A percentile compares a stretch with the other conserved stretches of the same genome.
These are phyloP conservation scores for Synaphobranchus kaupii DNA, from an alignment of 2,797 vertebrate species.

Conservation along the genomic window DNA sequence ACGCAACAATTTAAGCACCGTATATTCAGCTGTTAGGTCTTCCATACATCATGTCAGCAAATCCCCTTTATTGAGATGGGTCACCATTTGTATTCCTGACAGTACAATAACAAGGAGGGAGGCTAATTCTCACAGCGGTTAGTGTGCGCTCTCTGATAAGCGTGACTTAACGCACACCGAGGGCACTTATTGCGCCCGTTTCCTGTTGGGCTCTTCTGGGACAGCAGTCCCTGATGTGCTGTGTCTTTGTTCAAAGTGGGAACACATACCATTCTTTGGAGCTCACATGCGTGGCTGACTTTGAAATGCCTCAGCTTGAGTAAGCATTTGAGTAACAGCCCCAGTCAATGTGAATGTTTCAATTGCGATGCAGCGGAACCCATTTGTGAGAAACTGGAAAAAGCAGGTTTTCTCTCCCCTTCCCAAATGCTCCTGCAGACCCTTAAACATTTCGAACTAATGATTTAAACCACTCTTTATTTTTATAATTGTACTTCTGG, in stretches of 20 bases:
- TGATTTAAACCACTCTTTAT: background rate
- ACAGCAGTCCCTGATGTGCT: constrained; percentile 7
- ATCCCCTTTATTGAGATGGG: constrained; percentile 39
- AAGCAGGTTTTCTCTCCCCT: too few species aligned
- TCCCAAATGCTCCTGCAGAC: background rate
- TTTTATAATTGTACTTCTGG: constrained; percentile 26
- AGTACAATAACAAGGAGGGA: constrained; percentile 33
- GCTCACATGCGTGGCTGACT: background rate
- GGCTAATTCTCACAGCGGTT: constrained; percentile 37
- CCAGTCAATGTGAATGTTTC: background rate
- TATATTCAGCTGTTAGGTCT: constrained; percentile 27
- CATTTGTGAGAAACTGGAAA: background rate
- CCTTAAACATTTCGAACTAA: constrained; percentile 12
- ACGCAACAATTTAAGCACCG: background rate
- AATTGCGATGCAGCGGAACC: background rate
- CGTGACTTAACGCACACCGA: constrained; percentile 18
- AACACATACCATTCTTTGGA: constrained; percentile 12
- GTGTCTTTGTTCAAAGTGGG: constrained; percentile 10
- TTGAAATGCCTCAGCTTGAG: constrained; percentile 18
- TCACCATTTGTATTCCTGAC: constrained; percentile 38
- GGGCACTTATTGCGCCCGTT: constrained; percentile 19
- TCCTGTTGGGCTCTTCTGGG: constrained; percentile 22
- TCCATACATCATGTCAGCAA: constrained; percentile 32
- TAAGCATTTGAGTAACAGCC: background rate
- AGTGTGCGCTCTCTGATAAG: constrained; percentile 36